These are phyloP conservation scores for Diplazon laetatorius DNA, from an alignment of 2,888 invertebrate genomes.

Conservation along the genomic window DNA sequence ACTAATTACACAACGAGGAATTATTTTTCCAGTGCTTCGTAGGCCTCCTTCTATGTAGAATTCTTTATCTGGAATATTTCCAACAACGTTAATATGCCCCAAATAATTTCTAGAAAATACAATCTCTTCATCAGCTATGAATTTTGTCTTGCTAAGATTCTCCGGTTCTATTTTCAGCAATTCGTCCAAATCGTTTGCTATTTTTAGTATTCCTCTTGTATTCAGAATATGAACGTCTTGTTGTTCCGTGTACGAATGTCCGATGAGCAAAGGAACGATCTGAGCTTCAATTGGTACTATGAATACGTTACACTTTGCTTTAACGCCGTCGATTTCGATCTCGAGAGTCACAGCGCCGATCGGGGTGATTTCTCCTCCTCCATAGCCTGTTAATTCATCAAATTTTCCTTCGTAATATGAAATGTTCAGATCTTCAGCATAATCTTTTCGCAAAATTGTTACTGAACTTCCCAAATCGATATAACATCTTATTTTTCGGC, in stretches of 20 bases:
- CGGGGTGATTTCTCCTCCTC: conserved; percentile 52
- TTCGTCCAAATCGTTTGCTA: conserved; percentile 1
- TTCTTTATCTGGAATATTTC: conserved; percentile 36
- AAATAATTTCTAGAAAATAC: conserved; percentile 60
- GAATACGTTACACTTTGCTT: neutral
- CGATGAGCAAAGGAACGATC: conserved; percentile 5
- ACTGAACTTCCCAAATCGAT: conserved; percentile 15
- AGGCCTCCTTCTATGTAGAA: conserved; percentile 62
- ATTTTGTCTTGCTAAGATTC: neutral
- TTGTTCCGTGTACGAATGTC: conserved; percentile 8
- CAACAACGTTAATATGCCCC: conserved; percentile 50
- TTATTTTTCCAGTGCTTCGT: conserved; percentile 50
- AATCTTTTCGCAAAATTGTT: neutral
- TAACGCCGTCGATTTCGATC: neutral
- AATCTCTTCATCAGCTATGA: conserved; percentile 7
- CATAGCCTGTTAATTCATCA: conserved; percentile 61
- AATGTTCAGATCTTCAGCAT: conserved; percentile 6
- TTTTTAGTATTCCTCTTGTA: neutral
- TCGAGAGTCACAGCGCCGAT: conserved; percentile 3
- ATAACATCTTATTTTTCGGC: conserved; percentile 17
- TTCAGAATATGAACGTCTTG: conserved; percentile 9
- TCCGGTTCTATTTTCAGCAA: neutral
- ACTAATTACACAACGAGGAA: conserved; percentile 59
- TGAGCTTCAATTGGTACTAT: neutral
- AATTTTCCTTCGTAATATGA: conserved; percentile 36